Conservation (phyloP, 2,113 vertebrate species). For the Grallaria varia region DNA sequence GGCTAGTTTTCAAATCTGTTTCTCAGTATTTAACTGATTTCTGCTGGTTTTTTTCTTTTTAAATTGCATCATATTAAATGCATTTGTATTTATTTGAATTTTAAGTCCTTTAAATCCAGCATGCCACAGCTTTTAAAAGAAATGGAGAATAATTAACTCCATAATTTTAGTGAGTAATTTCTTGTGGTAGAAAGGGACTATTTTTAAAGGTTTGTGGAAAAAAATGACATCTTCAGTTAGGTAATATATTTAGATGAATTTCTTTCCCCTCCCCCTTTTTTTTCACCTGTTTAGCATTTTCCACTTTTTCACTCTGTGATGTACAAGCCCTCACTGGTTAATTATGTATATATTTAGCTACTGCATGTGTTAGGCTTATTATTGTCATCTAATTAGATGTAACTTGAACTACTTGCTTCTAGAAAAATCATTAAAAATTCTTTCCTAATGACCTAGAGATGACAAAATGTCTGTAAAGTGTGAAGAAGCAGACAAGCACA, state of each 20-base stretch:
- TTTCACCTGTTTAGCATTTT: conserved; percentile 78
- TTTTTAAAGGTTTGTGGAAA: conserved; percentile 41
- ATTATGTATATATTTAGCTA: conserved; percentile 99
- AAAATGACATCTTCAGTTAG: conserved; percentile 58
- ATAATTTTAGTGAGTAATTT: conserved; percentile 31
- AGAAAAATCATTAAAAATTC: conserved; percentile 98
- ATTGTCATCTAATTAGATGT: conserved; percentile 99
- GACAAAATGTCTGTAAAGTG: conserved; percentile 96
- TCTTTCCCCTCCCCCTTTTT: conserved; percentile 27
- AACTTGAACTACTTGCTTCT: conserved; percentile 91
- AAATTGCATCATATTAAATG: neutral
- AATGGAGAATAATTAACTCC: neutral
- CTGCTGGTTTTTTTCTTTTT: neutral
- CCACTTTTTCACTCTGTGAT: conserved; percentile 78
- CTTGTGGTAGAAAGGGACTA: conserved; percentile 3
- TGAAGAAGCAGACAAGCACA: conserved; percentile 85
- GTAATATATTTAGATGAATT: conserved; percentile 72
- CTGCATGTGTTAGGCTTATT: conserved; percentile 90
- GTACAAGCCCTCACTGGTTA: conserved; percentile 84
- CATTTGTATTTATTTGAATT: neutral
- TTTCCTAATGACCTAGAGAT: conserved; percentile 97
- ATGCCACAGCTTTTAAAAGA: neutral
- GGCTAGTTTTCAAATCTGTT: neutral
- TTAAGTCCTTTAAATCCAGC: conserved; percentile 17
- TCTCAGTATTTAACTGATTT: neutral